Percentiles rank a stretch among this genome's conserved stretches.
Evolutionary conservation across 1,140 invertebrate genomes (phyloP).

Genomic region (Drosophila nannoptera): DNA sequence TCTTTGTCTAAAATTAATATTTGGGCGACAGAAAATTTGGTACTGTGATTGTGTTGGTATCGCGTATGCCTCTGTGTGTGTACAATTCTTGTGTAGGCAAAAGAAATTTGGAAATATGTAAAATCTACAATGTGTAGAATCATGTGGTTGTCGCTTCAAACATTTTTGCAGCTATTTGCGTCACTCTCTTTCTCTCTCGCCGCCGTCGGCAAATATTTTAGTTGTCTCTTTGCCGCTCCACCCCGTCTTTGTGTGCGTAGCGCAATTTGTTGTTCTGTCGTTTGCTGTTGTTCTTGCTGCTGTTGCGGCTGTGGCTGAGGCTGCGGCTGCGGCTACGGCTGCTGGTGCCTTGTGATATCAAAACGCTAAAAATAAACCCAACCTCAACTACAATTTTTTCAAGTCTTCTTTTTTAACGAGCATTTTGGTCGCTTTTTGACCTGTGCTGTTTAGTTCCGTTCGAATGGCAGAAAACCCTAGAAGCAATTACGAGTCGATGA

Average conservation of each 20-base stretch:
- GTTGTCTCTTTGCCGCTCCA: conserved; percentile 27
- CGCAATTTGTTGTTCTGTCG: conserved; percentile 41
- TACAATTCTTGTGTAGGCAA: conserved; percentile 25
- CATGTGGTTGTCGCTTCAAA: conserved; percentile 64
- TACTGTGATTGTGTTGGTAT: conserved; percentile 31
- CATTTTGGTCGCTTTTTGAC: conserved; percentile 49
- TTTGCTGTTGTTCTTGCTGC: conserved; percentile 23
- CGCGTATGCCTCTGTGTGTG: conserved; percentile 15
- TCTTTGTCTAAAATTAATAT: conserved; percentile 73
- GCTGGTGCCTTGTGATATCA: conserved; percentile 69
- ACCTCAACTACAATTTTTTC: conserved; percentile 40
- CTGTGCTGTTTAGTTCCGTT: conserved; percentile 44
- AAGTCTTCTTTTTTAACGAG: conserved; percentile 49
- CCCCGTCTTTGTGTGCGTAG: conserved; percentile 40
- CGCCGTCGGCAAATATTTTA: conserved; percentile 37
- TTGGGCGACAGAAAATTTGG: conserved; percentile 66
- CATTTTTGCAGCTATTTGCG: conserved; percentile 61
- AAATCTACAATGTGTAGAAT: conserved; percentile 39
- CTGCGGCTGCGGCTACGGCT: conserved; percentile 23
- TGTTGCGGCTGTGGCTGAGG: too few species aligned
- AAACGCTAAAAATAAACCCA: conserved; percentile 71
- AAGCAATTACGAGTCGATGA: conserved; percentile 35
- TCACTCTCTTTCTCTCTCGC: conserved; percentile 49
- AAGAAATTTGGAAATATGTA: conserved; percentile 67
- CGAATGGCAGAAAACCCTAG: conserved; percentile 24